phyloP scores from a whole-genome alignment of 2,888 invertebrate species.

The Argyra leucocephala region DNA sequence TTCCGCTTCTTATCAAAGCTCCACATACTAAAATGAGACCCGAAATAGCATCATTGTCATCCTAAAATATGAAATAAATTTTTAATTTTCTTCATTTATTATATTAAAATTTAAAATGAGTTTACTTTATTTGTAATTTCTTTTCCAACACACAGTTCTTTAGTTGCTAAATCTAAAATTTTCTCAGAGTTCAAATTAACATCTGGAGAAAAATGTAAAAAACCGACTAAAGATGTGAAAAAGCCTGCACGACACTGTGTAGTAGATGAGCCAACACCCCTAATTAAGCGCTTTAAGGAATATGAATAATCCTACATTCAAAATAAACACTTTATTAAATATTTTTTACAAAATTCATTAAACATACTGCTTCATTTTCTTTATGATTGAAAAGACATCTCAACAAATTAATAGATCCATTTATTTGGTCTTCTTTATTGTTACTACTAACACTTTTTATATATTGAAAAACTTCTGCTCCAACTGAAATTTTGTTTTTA shows the following conservation, averaged over 20 bases:
- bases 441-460: too few species aligned
- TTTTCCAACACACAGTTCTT: constrained; percentile 53
- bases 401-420: too few species aligned
- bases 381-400: too few species aligned
- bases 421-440: too few species aligned
- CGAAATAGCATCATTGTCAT: constrained; percentile 61
- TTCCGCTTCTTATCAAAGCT: constrained; percentile 57
- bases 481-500: too few species aligned
- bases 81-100: too few species aligned
- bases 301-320: constrained; percentile 51
- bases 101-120: constrained; percentile 8
- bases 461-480: too few species aligned
- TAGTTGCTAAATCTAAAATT: constrained; percentile 52
- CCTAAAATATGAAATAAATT: constrained; percentile 47
- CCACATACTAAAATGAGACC: constrained; percentile 64
- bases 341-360: too few species aligned
- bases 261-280: constrained; percentile 62
- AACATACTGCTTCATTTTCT: too few species aligned
- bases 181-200: constrained; percentile 30
- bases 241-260: constrained; percentile 56
- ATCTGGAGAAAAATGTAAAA: constrained; percentile 30
- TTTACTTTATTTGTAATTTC: constrained; percentile 31
- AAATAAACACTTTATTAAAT: too few species aligned
- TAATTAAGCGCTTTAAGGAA: constrained; percentile 56
- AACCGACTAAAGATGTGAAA: constrained; percentile 56